A percentile compares a stretch with the other conserved stretches of the same genome.
Evolutionary conservation across 1,140 invertebrate species (phyloP).

Genomic region (Ridgeia piscesae): DNA sequence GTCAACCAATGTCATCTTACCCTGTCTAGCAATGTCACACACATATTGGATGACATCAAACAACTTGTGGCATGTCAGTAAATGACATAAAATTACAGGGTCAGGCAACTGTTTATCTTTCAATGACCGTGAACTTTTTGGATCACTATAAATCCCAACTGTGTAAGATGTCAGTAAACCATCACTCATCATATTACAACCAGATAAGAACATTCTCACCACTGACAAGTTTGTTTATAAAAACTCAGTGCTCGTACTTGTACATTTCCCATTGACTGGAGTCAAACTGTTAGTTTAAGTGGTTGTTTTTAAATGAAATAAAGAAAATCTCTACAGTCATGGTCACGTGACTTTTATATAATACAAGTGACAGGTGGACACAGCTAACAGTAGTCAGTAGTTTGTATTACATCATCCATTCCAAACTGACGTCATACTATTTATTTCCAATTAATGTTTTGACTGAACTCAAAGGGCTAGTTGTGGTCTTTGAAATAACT

Average conservation of each 20-base stretch:
- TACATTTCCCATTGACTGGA: background rate
- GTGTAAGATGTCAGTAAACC: background rate
- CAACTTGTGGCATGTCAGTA: background rate
- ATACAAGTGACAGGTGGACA: no score
- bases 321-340: background rate
- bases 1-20: background rate
- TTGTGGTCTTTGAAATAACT: no score
- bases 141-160: background rate
- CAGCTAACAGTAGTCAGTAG: no score
- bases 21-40: background rate
- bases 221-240: background rate
- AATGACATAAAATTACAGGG: background rate
- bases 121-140: background rate
- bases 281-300: background rate
- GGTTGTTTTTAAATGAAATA: no score
- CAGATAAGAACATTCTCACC: background rate
- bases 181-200: background rate
- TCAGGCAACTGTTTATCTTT: background rate
- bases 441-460: no score
- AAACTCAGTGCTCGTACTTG: background rate
- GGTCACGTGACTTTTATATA: no score
- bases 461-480: no score
- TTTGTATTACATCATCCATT: no score
- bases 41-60: background rate
- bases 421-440: no score